A percentile compares a stretch with the other conserved stretches of the same genome.
phyloP scores from a whole-genome alignment of 2,113 vertebrate genomes.

The Rhineura floridana region DNA sequence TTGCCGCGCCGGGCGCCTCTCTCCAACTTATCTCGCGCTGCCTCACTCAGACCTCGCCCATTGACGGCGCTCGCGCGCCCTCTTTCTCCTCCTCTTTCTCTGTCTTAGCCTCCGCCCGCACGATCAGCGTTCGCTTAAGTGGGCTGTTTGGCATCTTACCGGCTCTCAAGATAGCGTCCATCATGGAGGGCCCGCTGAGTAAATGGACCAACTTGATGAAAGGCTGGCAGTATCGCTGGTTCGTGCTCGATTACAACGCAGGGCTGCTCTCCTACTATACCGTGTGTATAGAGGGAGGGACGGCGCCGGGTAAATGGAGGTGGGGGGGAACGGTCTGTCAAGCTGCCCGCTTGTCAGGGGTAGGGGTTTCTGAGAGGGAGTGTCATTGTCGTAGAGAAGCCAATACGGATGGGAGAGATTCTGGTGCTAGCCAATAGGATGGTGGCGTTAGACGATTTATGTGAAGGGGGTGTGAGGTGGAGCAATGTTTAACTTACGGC shows the following conservation, averaged over 20 bases:
- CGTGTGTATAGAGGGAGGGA: slow-evolving; percentile 69
- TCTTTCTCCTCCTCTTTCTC: not conserved
- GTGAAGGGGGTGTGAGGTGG: slow-evolving; percentile 12
- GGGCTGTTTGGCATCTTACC: slow-evolving; percentile 52
- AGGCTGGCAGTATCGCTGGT: slow-evolving; percentile 98
- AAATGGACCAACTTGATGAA: slow-evolving; percentile 99
- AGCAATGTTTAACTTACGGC: not conserved
- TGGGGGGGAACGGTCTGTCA: not conserved
- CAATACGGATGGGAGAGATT: slow-evolving; percentile 56
- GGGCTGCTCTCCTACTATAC: slow-evolving; percentile 97
- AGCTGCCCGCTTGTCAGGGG: slow-evolving; percentile 22
- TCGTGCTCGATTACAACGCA: slow-evolving; percentile 95
- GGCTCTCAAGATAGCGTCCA: slow-evolving; percentile 93
- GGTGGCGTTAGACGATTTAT: slow-evolving; percentile 35
- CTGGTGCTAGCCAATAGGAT: slow-evolving; percentile 48
- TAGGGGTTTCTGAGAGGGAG: not conserved
- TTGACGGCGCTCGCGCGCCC: not conserved
- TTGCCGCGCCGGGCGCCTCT: not conserved
- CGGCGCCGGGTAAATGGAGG: not conserved
- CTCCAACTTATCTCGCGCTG: not conserved
- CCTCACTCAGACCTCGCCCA: not conserved
- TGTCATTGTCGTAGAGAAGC: slow-evolving; percentile 56
- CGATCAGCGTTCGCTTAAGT: not conserved
- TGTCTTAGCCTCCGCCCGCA: not conserved
- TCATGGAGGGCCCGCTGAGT: slow-evolving; percentile 97